Percentiles rank a stretch among this genome's conserved stretches.
Conservation (phyloP, 2,797 vertebrate genomes). For the Anomalospiza imberbis region DNA sequence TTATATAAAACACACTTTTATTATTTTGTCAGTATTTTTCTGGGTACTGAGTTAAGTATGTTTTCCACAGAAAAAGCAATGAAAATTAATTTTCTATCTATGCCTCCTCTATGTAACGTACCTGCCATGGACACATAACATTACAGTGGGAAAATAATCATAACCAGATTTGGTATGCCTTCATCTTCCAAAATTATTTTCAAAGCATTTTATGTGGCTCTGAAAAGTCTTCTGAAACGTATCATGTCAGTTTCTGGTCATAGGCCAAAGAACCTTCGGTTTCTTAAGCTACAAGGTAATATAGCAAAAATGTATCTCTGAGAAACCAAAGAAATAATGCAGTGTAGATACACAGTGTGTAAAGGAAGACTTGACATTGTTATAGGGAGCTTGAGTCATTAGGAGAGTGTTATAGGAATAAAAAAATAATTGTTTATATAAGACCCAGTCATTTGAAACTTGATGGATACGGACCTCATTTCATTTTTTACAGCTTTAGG, state of each 20-base stretch:
- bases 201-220: conserved; percentile 16
- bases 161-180: conserved; percentile 51
- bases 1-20: neutral
- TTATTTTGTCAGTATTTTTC: neutral
- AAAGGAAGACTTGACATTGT: neutral
- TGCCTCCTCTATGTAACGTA: neutral
- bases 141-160: conserved; percentile 28
- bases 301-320: neutral
- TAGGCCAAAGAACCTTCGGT: neutral
- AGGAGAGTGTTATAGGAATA: neutral
- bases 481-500: neutral
- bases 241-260: conserved; percentile 6
- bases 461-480: neutral
- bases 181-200: conserved; percentile 42
- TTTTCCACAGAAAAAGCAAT: neutral
- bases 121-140: neutral
- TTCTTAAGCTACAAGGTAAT: neutral
- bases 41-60: neutral
- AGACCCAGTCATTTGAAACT: neutral
- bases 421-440: neutral
- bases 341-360: neutral
- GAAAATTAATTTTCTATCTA: neutral
- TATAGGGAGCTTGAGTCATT: neutral
- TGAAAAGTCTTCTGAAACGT: neutral
- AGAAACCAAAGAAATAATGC: neutral